A percentile compares a stretch with the other conserved stretches of the same genome.
Evolutionary conservation across 2,888 invertebrate genomes (phyloP).

Genomic region (Copidosoma aretas): DNA sequence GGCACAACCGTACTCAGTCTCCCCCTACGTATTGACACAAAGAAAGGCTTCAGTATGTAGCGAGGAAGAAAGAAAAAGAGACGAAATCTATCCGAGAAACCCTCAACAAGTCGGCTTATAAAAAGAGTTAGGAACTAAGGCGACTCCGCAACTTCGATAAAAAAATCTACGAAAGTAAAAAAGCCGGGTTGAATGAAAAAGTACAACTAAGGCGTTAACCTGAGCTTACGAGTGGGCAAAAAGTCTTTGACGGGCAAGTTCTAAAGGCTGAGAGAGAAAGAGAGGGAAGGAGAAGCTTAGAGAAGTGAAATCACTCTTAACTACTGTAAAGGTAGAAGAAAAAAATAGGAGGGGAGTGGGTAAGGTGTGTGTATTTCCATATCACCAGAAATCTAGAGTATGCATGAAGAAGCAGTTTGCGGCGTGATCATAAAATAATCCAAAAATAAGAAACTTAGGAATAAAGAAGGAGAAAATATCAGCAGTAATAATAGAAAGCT

Average conservation of each 20-base stretch:
- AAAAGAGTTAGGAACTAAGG: neutral
- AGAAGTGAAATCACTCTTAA: neutral
- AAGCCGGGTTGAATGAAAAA: neutral
- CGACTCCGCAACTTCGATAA: constrained; percentile 2
- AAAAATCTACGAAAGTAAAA: neutral
- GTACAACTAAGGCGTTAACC: neutral
- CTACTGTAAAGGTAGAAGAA: too few relatives aligned
- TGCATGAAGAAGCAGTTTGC: too few relatives aligned
- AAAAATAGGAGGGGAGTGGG: too few relatives aligned
- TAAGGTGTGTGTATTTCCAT: too few relatives aligned
- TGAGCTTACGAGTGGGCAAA: constrained; percentile 2
- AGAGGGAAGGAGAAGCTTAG: constrained; percentile 6
- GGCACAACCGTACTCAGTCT: too few relatives aligned
- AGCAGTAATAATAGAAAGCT: too few relatives aligned
- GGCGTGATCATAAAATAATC: too few relatives aligned
- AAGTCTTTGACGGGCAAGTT: constrained; percentile 11
- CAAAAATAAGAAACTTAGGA: too few relatives aligned
- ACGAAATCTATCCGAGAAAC: neutral
- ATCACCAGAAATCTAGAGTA: too few relatives aligned
- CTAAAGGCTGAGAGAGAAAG: neutral
- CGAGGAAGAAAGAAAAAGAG: neutral
- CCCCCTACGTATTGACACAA: too few relatives aligned
- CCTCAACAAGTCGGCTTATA: neutral
- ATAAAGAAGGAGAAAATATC: too few relatives aligned
- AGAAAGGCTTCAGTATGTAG: neutral